phyloP scores from a whole-genome alignment of 2,888 invertebrate genomes.

The Tricholauxania praeusta region DNA sequence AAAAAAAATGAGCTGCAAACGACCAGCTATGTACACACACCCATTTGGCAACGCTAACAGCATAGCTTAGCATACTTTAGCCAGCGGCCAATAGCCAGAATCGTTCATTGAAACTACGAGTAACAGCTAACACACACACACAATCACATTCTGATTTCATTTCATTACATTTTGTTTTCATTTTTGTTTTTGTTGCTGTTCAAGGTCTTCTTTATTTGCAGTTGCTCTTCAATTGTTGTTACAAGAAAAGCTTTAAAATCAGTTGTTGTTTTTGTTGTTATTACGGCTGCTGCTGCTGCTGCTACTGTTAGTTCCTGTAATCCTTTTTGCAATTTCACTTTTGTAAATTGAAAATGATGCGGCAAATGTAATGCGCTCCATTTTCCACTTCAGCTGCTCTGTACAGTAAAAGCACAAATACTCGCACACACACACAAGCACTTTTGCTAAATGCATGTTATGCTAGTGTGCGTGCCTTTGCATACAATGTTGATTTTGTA shows the following conservation, averaged over 20 bases:
- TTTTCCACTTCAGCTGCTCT: constrained; percentile 18
- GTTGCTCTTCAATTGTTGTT: no score
- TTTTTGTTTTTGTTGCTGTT: background rate
- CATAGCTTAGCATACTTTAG: no score
- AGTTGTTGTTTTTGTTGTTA: constrained; percentile 5
- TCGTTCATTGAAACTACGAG: no score
- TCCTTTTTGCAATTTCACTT: constrained; percentile 29
- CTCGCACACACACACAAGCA: no score
- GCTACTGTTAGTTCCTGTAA: constrained; percentile 11
- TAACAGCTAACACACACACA: no score
- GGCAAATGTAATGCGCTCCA: constrained; percentile 29
- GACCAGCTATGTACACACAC: no score
- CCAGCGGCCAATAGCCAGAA: no score
- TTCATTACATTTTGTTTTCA: background rate
- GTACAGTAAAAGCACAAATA: background rate
- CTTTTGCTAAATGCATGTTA: no score
- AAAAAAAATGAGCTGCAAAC: no score
- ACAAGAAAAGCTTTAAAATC: background rate
- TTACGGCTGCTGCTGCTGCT: constrained; percentile 2
- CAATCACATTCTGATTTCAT: background rate
- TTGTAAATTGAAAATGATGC: constrained; percentile 30
- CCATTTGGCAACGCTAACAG: no score
- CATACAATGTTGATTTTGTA: background rate
- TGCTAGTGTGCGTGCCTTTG: background rate
- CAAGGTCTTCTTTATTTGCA: no score